Conservation (phyloP, 2,888 invertebrate genomes). For the Branchipolynoe longqiensis region DNA sequence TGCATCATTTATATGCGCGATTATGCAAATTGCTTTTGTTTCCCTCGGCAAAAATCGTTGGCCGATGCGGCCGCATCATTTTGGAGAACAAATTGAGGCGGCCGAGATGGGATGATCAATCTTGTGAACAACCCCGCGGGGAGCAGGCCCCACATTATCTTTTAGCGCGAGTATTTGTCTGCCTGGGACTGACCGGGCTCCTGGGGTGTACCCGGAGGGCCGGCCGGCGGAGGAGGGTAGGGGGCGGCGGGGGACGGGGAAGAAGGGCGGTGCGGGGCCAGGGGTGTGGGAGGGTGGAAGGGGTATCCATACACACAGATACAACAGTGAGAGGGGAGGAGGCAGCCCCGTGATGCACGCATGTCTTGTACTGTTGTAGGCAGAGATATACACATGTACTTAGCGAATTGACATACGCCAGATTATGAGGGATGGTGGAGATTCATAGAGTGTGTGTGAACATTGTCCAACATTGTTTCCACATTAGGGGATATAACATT, state of each 20-base stretch:
- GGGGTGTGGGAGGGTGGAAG: not conserved
- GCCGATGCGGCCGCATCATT: conserved; percentile 55
- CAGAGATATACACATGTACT: no score
- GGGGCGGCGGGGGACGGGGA: not conserved
- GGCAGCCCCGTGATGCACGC: no score
- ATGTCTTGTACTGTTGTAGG: no score
- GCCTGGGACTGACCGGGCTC: conserved; percentile 38
- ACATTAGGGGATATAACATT: no score
- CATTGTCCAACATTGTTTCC: no score
- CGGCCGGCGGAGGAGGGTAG: not conserved
- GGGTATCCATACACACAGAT: conserved; percentile 27
- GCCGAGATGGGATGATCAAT: conserved; percentile 50
- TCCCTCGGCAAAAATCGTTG: conserved; percentile 58
- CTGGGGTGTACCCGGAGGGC: not conserved
- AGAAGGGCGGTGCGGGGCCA: conserved; percentile 1
- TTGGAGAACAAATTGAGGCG: conserved; percentile 58
- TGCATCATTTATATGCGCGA: conserved; percentile 57
- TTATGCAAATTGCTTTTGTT: conserved; percentile 62
- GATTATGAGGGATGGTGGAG: no score
- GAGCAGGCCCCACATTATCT: conserved; percentile 48
- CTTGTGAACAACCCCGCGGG: conserved; percentile 53
- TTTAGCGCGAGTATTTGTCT: conserved; percentile 50
- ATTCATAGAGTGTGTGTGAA: no score
- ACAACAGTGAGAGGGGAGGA: no score
- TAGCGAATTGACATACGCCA: no score